A percentile compares a stretch with the other conserved stretches of the same genome.
These are phyloP conservation scores for Tyria jacobaeae DNA, from an alignment of 2,888 invertebrate genomes.

Conservation along the genomic window DNA sequence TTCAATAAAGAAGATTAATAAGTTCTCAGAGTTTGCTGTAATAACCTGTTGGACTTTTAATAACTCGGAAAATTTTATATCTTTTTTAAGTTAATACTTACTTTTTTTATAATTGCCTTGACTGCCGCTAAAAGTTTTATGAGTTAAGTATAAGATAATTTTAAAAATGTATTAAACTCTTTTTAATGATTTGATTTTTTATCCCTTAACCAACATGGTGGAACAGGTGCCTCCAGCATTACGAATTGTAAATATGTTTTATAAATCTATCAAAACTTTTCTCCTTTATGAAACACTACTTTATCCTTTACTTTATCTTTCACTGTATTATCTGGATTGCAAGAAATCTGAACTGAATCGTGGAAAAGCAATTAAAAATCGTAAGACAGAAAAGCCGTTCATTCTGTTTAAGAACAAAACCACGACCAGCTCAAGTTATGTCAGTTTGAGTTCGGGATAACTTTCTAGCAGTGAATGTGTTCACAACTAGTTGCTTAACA, in stretches of 20 bases:
- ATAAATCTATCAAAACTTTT: slow-evolving; percentile 75
- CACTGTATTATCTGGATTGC: slow-evolving; percentile 28
- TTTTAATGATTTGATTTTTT: slow-evolving; percentile 42
- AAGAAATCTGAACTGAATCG: too few species aligned
- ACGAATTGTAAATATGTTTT: slow-evolving; percentile 67
- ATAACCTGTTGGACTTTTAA: not conserved
- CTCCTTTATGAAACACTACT: slow-evolving; percentile 60
- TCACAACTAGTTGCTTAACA: slow-evolving; percentile 44
- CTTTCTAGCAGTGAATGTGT: slow-evolving; percentile 51
- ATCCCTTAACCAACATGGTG: slow-evolving; percentile 47
- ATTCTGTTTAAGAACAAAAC: slow-evolving; percentile 34
- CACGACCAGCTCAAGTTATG: slow-evolving; percentile 47
- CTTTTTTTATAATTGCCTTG: slow-evolving; percentile 17
- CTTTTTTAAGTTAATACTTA: not conserved
- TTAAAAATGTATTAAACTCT: not conserved
- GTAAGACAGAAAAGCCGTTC: slow-evolving; percentile 31
- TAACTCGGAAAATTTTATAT: not conserved
- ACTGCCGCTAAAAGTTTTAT: slow-evolving; percentile 35
- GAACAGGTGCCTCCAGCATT: slow-evolving; percentile 67
- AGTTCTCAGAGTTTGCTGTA: not conserved
- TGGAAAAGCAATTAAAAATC: slow-evolving; percentile 25
- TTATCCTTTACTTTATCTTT: slow-evolving; percentile 49
- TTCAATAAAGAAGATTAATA: not conserved
- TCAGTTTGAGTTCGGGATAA: slow-evolving; percentile 47
- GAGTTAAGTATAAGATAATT: not conserved